Evolutionary conservation across 2,888 invertebrate species (phyloP).

Genomic region (Polydrusus pterygomalis): DNA sequence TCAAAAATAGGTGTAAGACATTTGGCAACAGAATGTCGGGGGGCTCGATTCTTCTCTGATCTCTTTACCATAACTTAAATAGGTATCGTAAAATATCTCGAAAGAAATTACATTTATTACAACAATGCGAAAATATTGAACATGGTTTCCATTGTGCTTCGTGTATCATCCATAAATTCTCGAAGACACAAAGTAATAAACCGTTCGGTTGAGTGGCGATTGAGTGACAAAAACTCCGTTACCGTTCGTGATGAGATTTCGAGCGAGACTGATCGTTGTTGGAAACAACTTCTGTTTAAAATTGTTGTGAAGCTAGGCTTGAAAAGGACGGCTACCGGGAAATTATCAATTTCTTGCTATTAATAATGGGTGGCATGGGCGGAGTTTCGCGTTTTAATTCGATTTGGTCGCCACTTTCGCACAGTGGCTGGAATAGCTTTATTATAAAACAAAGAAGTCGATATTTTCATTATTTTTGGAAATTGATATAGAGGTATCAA

Average conservation of each 20-base stretch:
- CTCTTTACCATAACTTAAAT: constrained; percentile 3
- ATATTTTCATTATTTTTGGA: no score
- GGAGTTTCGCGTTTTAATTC: not conserved
- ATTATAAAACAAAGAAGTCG: no score
- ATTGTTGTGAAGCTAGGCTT: constrained; percentile 29
- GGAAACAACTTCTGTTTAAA: constrained; percentile 44
- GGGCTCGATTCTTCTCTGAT: constrained; percentile 10
- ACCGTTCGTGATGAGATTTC: constrained; percentile 45
- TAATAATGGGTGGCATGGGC: constrained; percentile 34
- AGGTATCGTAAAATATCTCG: no score
- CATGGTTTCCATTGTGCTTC: not conserved
- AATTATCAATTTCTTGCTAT: constrained; percentile 44
- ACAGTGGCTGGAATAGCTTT: not conserved
- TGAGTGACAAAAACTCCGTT: constrained; percentile 33
- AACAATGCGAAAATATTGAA: not conserved
- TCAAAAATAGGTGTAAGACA: constrained; percentile 45
- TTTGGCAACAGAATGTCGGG: constrained; percentile 19
- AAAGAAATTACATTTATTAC: no score
- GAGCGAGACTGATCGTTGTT: constrained; percentile 51
- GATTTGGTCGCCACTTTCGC: not conserved
- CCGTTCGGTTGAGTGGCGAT: constrained; percentile 24
- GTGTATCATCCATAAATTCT: not conserved
- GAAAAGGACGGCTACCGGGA: constrained; percentile 28
- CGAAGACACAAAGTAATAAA: constrained; percentile 25
- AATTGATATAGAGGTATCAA: no score